Evolutionary conservation across 1,140 invertebrate genomes (phyloP), one percentile per base, ranked within the genome.

Genomic region (Olivierus martensii): DNA sequence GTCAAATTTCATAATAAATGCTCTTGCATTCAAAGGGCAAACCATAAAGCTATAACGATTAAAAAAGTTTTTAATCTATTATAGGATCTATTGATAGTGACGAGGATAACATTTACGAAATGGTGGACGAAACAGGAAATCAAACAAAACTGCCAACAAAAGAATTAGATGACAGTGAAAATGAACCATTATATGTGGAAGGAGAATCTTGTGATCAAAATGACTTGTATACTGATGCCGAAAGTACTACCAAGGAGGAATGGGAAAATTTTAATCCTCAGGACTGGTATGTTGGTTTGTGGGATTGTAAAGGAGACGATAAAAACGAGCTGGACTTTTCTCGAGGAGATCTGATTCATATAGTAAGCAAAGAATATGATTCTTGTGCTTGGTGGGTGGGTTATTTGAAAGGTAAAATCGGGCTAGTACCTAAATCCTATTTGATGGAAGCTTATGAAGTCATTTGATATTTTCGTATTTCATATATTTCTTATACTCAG

Each of bases 371-470:
- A 43, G 52, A 55, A 12, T 54, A 49, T 43, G 57, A 55, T 28
- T 34, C 14, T 11, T 54, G 18, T 46, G 38, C 52, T 11, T 58
- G 57, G 57, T 58, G 57, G 57, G 34, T 55, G 21, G 57, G 52
- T 14, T 44, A 55, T 46, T 17, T 52, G 11, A 35, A 55, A 35
- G 53, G 53, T 2, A 55, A 53, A 52, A 19, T 55, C n/a, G 57
- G 57, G 34, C 52, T 58, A 35, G 57, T 58, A 17, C 57, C 57
- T 6, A 58, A 58, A 34, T 49, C 50, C 10, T 58, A 55, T 43
- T 37, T 58, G 10, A 58, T 58, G 53, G 57, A 58, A 46, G 57
- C 57, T 14, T 55, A 58, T 43, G 57, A 58, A 51, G 28, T n/a
- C 4, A 28, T 28, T 9, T 28, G 9, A 28, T 28, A 28, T 28